Conservation (phyloP, 92 coral and sea anemone species). For the Epizoanthus stellaris region DNA sequence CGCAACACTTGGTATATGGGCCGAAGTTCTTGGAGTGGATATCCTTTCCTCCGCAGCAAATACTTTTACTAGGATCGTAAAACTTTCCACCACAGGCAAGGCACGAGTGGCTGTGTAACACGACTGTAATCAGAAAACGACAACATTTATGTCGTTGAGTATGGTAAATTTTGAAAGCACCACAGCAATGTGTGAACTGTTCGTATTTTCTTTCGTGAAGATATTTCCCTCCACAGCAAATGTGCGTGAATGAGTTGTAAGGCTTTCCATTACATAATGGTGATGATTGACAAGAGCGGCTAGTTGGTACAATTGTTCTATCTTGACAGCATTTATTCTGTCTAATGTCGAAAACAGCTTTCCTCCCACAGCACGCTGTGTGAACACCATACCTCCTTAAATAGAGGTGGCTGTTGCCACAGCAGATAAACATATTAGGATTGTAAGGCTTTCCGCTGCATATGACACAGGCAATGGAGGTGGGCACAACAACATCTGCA, state of each 20-base stretch:
- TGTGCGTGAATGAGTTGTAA: constrained; percentile 12
- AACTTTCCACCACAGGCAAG: constrained; percentile 14
- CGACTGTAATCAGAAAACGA: background rate
- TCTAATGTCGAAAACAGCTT: constrained; percentile 15
- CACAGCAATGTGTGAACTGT: constrained; percentile 33
- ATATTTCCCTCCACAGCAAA: constrained; percentile 26
- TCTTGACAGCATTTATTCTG: constrained; percentile 18
- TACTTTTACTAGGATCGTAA: constrained; percentile 13
- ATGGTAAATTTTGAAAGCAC: constrained; percentile 4
- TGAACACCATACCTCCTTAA: constrained; percentile 9
- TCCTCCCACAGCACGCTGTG: constrained; percentile 19
- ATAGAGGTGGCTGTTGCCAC: constrained; percentile 16
- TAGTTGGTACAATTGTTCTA: constrained; percentile 12
- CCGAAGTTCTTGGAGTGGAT: constrained; percentile 1
- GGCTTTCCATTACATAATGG: constrained; percentile 19
- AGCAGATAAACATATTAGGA: constrained; percentile 17
- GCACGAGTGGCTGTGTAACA: constrained; percentile 12
- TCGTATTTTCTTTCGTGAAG: constrained; percentile 10
- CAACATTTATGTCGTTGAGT: constrained; percentile 21
- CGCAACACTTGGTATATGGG: constrained; percentile 19
- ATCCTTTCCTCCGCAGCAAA: constrained; percentile 31
- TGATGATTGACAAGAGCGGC: constrained; percentile 2
- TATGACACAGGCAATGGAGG: background rate
- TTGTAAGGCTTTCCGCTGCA: constrained; percentile 19
- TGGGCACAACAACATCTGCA: constrained; percentile 14